phyloP scores from a whole-genome alignment of 2,797 vertebrate species.

The Sylvia borin region DNA sequence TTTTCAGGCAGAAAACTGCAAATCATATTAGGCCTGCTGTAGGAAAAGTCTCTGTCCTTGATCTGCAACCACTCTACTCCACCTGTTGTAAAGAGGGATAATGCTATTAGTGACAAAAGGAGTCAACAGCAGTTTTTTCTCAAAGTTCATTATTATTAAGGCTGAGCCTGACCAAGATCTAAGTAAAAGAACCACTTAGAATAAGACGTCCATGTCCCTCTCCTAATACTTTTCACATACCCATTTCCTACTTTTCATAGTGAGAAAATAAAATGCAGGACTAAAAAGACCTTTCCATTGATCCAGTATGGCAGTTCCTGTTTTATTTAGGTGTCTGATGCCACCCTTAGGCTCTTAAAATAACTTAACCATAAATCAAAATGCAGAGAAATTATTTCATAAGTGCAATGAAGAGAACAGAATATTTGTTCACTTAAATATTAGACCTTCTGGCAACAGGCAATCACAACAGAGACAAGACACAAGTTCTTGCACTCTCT shows the following conservation, averaged over 20 bases:
- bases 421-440: not conserved
- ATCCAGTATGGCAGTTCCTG: not conserved
- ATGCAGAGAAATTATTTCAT: not conserved
- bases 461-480: not conserved
- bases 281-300: not conserved
- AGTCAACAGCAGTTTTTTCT: not conserved
- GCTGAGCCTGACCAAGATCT: not conserved
- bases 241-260: not conserved
- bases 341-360: not conserved
- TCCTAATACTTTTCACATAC: not conserved
- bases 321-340: not conserved
- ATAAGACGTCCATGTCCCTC: not conserved
- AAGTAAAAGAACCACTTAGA: not conserved
- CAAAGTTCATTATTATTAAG: not conserved
- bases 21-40: constrained; percentile 77
- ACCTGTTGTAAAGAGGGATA: constrained; percentile 44
- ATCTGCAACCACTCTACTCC: constrained; percentile 83
- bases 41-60: constrained; percentile 77
- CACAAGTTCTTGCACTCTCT: not conserved
- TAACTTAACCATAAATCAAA: not conserved
- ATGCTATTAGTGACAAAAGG: not conserved
- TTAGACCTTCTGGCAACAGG: not conserved
- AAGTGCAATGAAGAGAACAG: not conserved
- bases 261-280: not conserved
- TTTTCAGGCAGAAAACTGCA: constrained; percentile 79